Conservation (phyloP, 2,888 invertebrate genomes). For the Tubiluchus corallicola region DNA sequence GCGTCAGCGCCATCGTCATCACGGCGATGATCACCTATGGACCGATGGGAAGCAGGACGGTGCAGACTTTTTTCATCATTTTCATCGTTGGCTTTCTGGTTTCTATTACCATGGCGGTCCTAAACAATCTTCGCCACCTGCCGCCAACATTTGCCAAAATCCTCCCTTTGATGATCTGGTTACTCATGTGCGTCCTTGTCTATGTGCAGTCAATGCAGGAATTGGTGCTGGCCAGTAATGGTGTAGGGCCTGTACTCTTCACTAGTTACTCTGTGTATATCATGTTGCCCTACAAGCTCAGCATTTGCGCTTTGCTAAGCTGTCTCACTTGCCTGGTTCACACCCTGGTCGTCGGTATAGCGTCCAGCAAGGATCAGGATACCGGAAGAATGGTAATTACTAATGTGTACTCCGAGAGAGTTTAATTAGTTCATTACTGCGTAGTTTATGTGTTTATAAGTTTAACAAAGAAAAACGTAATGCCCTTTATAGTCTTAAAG, state of each 20-base stretch:
- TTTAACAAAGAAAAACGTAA: no score
- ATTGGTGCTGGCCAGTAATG: constrained; percentile 37
- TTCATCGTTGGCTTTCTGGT: constrained; percentile 37
- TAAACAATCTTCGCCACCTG: constrained; percentile 12
- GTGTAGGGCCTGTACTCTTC: constrained; percentile 50
- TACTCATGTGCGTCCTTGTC: constrained; percentile 35
- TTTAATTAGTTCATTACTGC: no score
- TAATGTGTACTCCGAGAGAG: no score
- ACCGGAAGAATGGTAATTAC: no score
- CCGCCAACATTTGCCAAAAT: constrained; percentile 17
- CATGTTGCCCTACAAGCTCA: constrained; percentile 46
- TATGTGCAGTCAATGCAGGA: not conserved
- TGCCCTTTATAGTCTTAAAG: no score
- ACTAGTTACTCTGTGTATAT: constrained; percentile 52
- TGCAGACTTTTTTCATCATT: constrained; percentile 22
- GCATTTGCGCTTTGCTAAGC: constrained; percentile 20
- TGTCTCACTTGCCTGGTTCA: constrained; percentile 15
- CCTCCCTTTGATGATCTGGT: constrained; percentile 15
- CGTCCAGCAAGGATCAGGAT: constrained; percentile 5
- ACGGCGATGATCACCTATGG: constrained; percentile 5
- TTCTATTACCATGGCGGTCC: constrained; percentile 35
- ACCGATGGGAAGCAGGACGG: no score
- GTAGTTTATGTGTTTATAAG: not conserved
- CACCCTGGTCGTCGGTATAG: constrained; percentile 11
- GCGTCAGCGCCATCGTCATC: constrained; percentile 11